Evolutionary conservation across 2,113 vertebrate genomes (phyloP), one percentile per base, ranked within the genome.

Genomic region (Serinus canaria): DNA sequence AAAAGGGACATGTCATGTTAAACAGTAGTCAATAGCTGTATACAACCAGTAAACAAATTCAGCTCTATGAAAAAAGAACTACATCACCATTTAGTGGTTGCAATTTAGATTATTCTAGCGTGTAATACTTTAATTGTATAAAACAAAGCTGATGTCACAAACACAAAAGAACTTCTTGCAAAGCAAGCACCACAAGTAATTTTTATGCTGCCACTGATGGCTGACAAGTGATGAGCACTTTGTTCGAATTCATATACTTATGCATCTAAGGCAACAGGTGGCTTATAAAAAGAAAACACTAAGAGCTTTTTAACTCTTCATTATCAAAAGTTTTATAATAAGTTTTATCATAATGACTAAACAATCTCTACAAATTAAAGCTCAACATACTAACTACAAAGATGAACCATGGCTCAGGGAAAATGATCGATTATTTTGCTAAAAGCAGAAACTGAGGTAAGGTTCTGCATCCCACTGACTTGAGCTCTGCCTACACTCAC

Each of bases 71-170:
- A 98, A 98, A 90, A 96, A 97, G 96, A 97, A 98, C 98, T 97
- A 97, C 97, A 98, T 98, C 98, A 98, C 98, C 97, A 98, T 99
- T 99, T 98, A 98, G 97, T 96, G 96, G 97, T 94, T 98, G 98
- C 98, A 98, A 99, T 99, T 99, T 98, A 98, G 98, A 98, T 99
- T 99, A 99, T 99, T 99, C 98, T 98, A 99, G 98, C 98, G 96
- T 99, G 98, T 98, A 99, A 99, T 98, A 98, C 98, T 98, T 99
- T 99, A 99, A 99, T 99, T 99, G 98, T 98, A 97, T 98, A 98
- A 99, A 98, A 99, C 98, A 99, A 99, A 99, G 98, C 98, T 98
- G 97, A 98, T 98, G 98, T 99, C 98, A 98, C 98, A 98, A 98
- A 98, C 98, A 99, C 98, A 98, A 98, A 98, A 98, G 98, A 98